Evolutionary conservation across 2,797 vertebrate genomes (phyloP).

Genomic region (Chelon auratus): DNA sequence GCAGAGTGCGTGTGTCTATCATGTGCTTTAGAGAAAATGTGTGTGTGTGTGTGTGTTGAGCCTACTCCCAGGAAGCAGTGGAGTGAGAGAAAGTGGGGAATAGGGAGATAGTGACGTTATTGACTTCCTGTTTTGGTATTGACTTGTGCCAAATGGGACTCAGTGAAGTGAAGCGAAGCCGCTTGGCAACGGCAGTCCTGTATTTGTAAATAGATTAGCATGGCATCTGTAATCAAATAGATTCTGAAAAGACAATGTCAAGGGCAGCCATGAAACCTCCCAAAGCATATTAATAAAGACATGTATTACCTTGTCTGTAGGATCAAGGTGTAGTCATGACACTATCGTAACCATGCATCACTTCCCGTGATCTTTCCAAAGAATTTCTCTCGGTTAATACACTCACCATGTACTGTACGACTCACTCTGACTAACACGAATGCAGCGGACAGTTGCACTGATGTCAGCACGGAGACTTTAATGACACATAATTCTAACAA

Average conservation of each 20-base stretch:
- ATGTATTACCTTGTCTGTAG: slow-evolving; percentile 9
- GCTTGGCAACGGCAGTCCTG: slow-evolving; percentile 55
- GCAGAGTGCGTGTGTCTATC: slow-evolving; percentile 51
- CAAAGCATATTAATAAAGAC: not conserved
- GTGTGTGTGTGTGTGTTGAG: slow-evolving; percentile 38
- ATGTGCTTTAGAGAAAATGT: slow-evolving; percentile 60
- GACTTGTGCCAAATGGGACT: slow-evolving; percentile 78
- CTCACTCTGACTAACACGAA: slow-evolving; percentile 30
- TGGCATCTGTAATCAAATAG: slow-evolving; percentile 57
- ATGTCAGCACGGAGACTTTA: slow-evolving; percentile 19
- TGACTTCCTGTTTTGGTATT: slow-evolving; percentile 82
- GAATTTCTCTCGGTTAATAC: slow-evolving; percentile 16
- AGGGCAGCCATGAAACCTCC: slow-evolving; percentile 7
- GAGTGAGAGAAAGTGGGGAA: slow-evolving; percentile 68
- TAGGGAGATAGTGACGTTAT: slow-evolving; percentile 70
- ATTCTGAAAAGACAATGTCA: slow-evolving; percentile 21
- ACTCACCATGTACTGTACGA: slow-evolving; percentile 20
- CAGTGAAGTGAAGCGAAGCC: slow-evolving; percentile 53
- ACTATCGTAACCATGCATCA: not conserved
- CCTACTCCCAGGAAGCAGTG: slow-evolving; percentile 72
- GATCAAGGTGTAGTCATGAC: slow-evolving; percentile 23
- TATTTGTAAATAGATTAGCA: slow-evolving; percentile 64
- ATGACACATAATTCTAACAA: slow-evolving; percentile 33
- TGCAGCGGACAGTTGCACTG: not conserved
- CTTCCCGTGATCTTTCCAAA: slow-evolving; percentile 10